Evolutionary conservation across 2,797 vertebrate genomes (phyloP), one percentile per base, ranked within the genome.

Genomic region (Myoxocephalus aenaeus): DNA sequence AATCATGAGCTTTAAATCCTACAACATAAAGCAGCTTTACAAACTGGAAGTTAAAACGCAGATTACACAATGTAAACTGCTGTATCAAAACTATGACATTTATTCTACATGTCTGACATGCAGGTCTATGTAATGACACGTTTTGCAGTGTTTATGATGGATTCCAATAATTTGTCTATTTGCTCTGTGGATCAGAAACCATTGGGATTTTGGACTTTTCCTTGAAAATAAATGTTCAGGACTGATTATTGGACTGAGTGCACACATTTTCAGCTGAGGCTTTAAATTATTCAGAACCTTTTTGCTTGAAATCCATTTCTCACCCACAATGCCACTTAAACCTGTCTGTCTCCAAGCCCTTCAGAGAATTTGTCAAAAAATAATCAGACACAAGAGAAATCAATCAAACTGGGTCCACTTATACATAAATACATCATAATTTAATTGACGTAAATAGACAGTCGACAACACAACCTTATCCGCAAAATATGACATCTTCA

Each of bases 401-500:
- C 6, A 79, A 75, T 68, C 56, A 87, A 44, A 73, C 59, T 0
- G 54, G 40, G 40, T 79, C 77, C n/a, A 58, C 29, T 70, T 75
- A n/a, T 93, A 92, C 80, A 92, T 90, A 94, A 94, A 94, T 89
- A 92, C 89, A 79, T 86, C 34, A 85, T 82, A 25, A 77, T 94
- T 93, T 92, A 93, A 93, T 94, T 72, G 73, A 87, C 48, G 25
- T 71, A 81, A 71, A 80, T 48, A 32, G 44, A 87, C 48, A 79
- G 63, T 82, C 65, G 71, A 85, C 70, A 70, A 84, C 57, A 84
- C 70, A 86, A 83, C 77, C 53, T 65, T 62, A 69, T 74, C 42
- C 34, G 46, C 50, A 58, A 80, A 38, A 69, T 32, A 70, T 79
- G 80, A 76, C 76, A 79, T 85, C 67, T 78, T 88, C 46, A 75